Evolutionary conservation across 2,888 invertebrate species (phyloP).

Genomic region (Drosophila dives): DNA sequence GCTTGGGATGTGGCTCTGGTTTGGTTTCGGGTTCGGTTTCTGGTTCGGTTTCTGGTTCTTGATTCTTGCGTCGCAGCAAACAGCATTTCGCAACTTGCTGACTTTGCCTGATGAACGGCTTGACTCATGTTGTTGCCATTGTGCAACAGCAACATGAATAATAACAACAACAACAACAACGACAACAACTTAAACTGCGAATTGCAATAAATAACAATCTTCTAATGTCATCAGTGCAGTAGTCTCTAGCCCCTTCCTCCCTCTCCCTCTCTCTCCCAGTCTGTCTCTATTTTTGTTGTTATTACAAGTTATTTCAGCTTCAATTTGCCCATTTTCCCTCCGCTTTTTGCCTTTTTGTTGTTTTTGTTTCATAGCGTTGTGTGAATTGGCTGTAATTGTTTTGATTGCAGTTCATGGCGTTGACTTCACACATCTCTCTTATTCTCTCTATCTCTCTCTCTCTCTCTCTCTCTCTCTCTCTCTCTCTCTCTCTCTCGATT

Average conservation of each 20-base stretch:
- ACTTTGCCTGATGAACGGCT: conserved; percentile 38
- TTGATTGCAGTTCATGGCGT: conserved; percentile 79
- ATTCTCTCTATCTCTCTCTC: neutral
- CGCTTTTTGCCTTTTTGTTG: conserved; percentile 18
- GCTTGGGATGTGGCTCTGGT: conserved; percentile 8
- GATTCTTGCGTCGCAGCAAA: conserved; percentile 13
- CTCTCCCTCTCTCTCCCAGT: neutral
- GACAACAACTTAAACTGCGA: conserved; percentile 40
- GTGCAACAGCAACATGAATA: conserved; percentile 15
- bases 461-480: neutral
- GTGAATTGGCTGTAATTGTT: conserved; percentile 79
- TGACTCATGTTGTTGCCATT: conserved; percentile 40
- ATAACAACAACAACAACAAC: conserved; percentile 23
- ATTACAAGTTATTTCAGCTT: conserved; percentile 1
- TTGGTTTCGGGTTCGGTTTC: conserved; percentile 39
- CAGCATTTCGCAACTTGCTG: conserved; percentile 44
- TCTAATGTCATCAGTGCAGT: conserved; percentile 75
- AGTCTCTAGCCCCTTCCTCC: conserved; percentile 11
- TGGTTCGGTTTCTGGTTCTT: conserved; percentile 23
- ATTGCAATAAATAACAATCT: conserved; percentile 80
- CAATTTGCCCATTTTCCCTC: neutral
- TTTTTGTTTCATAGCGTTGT: conserved; percentile 59
- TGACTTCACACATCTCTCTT: conserved; percentile 41
- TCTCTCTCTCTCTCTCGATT: neutral
- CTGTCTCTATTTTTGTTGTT: conserved; percentile 1